Evolutionary conservation across 2,888 invertebrate species (phyloP), one percentile per base, ranked within the genome.

Genomic region (Entomobrya multifasciata): DNA sequence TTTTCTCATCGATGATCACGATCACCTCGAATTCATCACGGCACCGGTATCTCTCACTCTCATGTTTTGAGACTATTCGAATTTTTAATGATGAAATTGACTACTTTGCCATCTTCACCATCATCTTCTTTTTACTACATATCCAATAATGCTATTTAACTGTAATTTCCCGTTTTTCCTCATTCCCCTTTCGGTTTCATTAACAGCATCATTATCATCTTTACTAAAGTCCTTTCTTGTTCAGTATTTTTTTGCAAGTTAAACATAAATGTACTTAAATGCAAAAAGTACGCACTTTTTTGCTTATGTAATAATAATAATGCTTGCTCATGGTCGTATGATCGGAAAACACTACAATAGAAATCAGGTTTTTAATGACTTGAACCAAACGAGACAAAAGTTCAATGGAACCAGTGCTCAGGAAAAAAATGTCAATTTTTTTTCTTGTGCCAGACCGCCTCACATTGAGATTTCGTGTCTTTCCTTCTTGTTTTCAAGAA

Each of bases 151-250:
- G 47, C 49, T 22, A 44, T 52, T 49, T 81, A 81, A 81, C 81
- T 81, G 81, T 81, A 81, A 70, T 81, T 79, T 81, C 81, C 81
- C 81, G 81, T 81, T 81, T 81, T 72, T 57, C 81, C 30, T 81
- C 79, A 65, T 79, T 79, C 65, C 27, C 81, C 81, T 81, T 81
- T 81, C 81, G 81, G 57, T 81, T 81, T 81, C 81, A 81, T 81
- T 81, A 55, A n/a, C 3, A 20, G 17, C 17, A 62, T 27, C 1
- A 13, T 27, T 27, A 60, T 62, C 36, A 62, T 62, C 62, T n/a
- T n/a, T n/a, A n/a, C n/a, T n/a, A n/a, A n/a, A n/a, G n/a, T n/a
- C n/a, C n/a, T n/a, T n/a, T n/a, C n/a, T n/a, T n/a, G n/a, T n/a
- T n/a, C 62, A 62, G 27, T 36, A 13, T 65, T 13, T 67, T 67